These are phyloP conservation scores for Megaceryle alcyon DNA, from an alignment of 2,797 vertebrate genomes.

Conservation along the genomic window DNA sequence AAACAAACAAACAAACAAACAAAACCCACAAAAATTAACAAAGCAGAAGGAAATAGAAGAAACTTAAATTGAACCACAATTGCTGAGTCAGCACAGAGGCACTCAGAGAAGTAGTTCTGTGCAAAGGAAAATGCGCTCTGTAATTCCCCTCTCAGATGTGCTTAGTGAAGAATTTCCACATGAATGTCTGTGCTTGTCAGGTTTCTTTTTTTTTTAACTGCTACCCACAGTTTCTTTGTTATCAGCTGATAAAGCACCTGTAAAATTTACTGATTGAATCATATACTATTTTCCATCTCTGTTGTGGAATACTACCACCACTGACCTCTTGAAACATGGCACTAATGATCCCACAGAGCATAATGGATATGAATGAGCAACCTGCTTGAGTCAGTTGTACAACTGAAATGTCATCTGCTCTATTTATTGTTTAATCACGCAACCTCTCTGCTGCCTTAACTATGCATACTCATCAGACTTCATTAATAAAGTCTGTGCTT, in stretches of 20 bases:
- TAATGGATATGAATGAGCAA: neutral
- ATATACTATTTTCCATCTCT: neutral
- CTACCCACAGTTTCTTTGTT: neutral
- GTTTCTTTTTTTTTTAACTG: neutral
- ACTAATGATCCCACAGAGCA: neutral
- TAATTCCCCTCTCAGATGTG: neutral
- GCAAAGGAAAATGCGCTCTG: neutral
- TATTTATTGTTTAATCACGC: neutral
- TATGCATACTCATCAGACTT: neutral
- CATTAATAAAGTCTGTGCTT: neutral
- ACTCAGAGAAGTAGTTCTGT: neutral
- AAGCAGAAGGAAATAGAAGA: neutral
- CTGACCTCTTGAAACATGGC: neutral
- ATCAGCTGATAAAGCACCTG: neutral
- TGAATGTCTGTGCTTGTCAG: neutral
- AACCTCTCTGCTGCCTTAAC: neutral
- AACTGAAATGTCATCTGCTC: neutral
- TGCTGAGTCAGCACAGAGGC: neutral
- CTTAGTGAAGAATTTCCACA: neutral
- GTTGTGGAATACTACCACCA: neutral
- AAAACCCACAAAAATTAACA: neutral
- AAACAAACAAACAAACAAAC: no score
- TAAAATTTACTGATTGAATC: neutral
- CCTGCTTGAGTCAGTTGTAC: neutral
- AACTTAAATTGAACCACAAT: neutral